Base-by-base conservation (phyloP, 2,888 invertebrate species). In the Oegoconia quadripuncta region DNA sequence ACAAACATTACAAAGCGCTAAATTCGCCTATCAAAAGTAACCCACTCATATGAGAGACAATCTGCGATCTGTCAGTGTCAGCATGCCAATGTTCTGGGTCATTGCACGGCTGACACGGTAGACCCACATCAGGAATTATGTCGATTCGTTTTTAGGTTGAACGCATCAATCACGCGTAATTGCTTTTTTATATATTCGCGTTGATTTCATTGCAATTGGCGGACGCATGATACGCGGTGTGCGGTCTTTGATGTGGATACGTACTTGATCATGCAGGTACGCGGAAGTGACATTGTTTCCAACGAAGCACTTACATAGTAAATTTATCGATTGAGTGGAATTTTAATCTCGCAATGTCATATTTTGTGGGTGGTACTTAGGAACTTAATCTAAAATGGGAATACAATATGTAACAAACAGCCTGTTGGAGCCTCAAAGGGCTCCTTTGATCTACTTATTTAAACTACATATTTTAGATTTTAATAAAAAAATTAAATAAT, bases 21-120 rank as follows among this genome's bases (percentile, higher is more conserved):
- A 25, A 34, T 34, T 23, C 11, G 34, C 25, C 8, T 12, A 16
- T 29, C 16, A 9, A 29, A 15, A 29, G 9, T 11, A 11, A 15
- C 2, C 28, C 15, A 2, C 14, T 3, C 42, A 39, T 43, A 44
- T 26, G 44, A 52, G 48, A 45, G 49, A 55, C 55, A 58, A 56
- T 57, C 47, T 51, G 57, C 53, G 55, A 70, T 70, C 64, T 63
- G 56, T 71, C 59, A 55, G 53, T 55, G 62, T 64, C 64, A 59
- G 42, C 44, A 29, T 28, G 44, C 39, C 44, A 30, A 30, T 39
- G 57, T 59, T 64, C 59, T 56, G 55, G 54, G 57, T 57, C 53
- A 59, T 46, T 54, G 57, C 50, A 55, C 48, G 44, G 46, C 22
- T 42, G 39, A 39, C 38, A 46, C 51, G 48, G 49, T 47, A 42